Evolutionary conservation across 2,888 invertebrate genomes (phyloP).

Genomic region (Nemapogon koenigi): DNA sequence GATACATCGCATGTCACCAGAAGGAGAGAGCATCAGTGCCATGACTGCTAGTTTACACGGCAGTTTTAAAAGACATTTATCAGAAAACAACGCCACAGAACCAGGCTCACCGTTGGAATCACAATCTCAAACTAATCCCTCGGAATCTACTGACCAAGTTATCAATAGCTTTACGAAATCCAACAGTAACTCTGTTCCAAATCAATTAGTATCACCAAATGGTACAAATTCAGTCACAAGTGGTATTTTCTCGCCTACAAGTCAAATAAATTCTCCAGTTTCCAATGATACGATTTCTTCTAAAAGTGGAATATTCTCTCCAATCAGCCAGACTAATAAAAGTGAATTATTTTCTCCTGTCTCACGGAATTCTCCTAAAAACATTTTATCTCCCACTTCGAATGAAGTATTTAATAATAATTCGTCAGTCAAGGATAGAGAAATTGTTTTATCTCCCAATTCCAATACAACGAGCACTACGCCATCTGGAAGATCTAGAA

Average conservation of each 20-base stretch:
- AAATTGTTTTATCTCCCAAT: constrained; percentile 50
- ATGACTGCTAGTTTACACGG: constrained; percentile 72
- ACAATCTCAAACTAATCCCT: constrained; percentile 47
- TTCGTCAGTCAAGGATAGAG: constrained; percentile 45
- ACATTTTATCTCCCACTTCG: constrained; percentile 52
- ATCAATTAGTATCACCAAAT: constrained; percentile 55
- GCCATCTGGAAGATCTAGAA: constrained; percentile 62
- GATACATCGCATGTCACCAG: constrained; percentile 74
- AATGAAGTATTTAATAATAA: constrained; percentile 28
- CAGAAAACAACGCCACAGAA: constrained; percentile 45
- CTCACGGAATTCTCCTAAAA: constrained; percentile 56
- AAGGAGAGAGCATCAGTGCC: constrained; percentile 68
- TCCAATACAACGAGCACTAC: constrained; percentile 59
- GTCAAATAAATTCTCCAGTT: constrained; percentile 60
- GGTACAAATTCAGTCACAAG: constrained; percentile 59
- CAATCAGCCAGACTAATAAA: constrained; percentile 57
- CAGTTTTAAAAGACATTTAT: constrained; percentile 67
- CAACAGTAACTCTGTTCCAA: constrained; percentile 37
- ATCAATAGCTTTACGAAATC: constrained; percentile 49
- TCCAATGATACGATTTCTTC: constrained; percentile 61
- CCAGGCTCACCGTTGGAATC: constrained; percentile 47
- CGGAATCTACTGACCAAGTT: constrained; percentile 44
- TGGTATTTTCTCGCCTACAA: constrained; percentile 59
- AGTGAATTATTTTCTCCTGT: constrained; percentile 55
- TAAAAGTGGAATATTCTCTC: constrained; percentile 59